Base-by-base conservation (phyloP, 2,888 invertebrate species). In the Crossocerus cetratus region DNA sequence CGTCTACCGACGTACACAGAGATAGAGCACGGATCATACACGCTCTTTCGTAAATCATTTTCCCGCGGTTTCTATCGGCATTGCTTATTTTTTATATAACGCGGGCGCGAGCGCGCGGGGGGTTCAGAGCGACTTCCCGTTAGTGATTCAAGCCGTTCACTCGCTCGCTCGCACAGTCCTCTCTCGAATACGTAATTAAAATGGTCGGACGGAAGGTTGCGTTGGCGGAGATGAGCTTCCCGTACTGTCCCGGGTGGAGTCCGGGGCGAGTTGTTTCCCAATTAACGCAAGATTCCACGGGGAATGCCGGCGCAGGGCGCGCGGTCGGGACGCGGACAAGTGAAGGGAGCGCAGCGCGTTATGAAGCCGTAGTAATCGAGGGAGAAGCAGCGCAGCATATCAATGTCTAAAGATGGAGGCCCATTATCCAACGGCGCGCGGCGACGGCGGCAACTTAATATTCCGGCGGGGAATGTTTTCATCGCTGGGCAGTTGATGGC, bases 381-480 rank as follows among this genome's bases (percentile, higher is more conserved):
- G 65, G 74, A 67, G 68, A 8, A 32, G 32, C 32, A 11, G 32
- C 32, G 32, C 32, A 63, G 71, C 70, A 61, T 67, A 73, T 59
- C 69, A 61, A 67, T 53, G 65, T 66, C 67, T 22, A 42, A 44
- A 63, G 42, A 57, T 22, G 20, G 14, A 57, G 69, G 63, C 66
- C 60, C 65, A 77, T 74, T 85, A 81, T 80, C 80, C 81, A 43
- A 69, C 65, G 16, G 43, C 56, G 65, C 70, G 69, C 65, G n/a
- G 43, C 56, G 65, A 70, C 54, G 45, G 68, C n/a, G n/a, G n/a
- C n/a, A n/a, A 76, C 83, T 86, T 86, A 84, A 86, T 87, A 86
- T 87, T 85, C 83, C 77, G 65, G 72, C 80, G 78, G 78, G 74
- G 77, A 84, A 87, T 80, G 81, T 83, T 86, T 86, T 84, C 84